phyloP scores from a whole-genome alignment of 2,797 vertebrate species.

The Heliangelus exortis region DNA sequence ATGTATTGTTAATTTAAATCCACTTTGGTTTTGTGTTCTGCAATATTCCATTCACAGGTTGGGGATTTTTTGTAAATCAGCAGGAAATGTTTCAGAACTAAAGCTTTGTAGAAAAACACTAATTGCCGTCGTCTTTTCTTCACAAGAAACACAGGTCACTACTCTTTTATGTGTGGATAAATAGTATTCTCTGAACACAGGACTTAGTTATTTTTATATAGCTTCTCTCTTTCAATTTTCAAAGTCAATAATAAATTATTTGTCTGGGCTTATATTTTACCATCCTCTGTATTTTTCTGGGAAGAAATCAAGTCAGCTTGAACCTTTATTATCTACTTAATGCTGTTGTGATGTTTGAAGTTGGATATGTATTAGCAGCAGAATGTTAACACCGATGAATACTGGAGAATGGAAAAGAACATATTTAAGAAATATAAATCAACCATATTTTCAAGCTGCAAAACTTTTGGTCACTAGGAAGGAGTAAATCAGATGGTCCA shows the following conservation, averaged over 20 bases:
- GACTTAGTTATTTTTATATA: conserved; percentile 6
- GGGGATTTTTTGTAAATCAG: background rate
- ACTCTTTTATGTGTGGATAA: conserved; percentile 15
- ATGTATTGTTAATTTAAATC: conserved; percentile 34
- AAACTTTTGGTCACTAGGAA: background rate
- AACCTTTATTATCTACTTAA: background rate
- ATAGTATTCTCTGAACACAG: background rate
- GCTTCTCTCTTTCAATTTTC: conserved; percentile 18
- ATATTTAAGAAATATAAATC: background rate
- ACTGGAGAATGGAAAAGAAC: background rate
- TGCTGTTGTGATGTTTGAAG: background rate
- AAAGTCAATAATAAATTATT: conserved; percentile 22
- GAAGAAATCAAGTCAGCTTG: background rate
- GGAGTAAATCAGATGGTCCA: background rate
- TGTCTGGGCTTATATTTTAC: background rate
- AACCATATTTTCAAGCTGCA: background rate
- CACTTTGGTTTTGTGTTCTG: background rate
- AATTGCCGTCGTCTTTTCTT: background rate
- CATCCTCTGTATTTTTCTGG: background rate
- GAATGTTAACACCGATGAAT: background rate
- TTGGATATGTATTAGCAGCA: background rate
- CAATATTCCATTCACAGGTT: conserved; percentile 8
- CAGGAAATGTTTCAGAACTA: background rate
- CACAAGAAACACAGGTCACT: background rate
- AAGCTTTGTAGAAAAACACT: background rate